Evolutionary conservation across 2,113 vertebrate genomes (phyloP).

Genomic region (Sander vitreus): DNA sequence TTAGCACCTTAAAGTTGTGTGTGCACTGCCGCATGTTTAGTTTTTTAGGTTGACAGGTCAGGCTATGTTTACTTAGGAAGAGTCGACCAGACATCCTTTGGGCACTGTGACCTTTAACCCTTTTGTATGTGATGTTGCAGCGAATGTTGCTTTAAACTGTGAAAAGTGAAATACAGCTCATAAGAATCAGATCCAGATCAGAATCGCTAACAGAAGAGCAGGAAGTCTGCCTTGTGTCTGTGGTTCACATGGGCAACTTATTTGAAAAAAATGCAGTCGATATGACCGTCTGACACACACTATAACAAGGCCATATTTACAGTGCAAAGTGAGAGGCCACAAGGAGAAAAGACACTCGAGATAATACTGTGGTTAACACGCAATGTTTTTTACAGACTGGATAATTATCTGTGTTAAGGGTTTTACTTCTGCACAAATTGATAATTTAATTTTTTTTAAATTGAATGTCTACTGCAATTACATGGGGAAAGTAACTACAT

Average conservation of each 20-base stretch:
- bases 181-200: slow-evolving; percentile 22
- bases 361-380: neutral
- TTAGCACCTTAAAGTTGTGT: neutral
- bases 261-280: neutral
- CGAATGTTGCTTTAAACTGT: neutral
- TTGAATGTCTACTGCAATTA: too few species aligned
- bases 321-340: neutral
- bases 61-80: slow-evolving; percentile 35
- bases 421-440: neutral
- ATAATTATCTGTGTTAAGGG: neutral
- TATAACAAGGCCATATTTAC: neutral
- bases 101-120: neutral
- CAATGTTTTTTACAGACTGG: neutral
- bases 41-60: slow-evolving; percentile 42
- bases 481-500: too few species aligned
- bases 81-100: neutral
- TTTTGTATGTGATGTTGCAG: neutral
- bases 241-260: neutral
- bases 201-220: neutral
- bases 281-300: neutral
- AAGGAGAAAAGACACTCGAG: neutral
- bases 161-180: neutral
- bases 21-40: neutral
- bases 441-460: too few species aligned
- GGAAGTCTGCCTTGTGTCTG: neutral